phyloP scores from a whole-genome alignment of 2,113 vertebrate genomes.

The Notiomystis cincta region DNA sequence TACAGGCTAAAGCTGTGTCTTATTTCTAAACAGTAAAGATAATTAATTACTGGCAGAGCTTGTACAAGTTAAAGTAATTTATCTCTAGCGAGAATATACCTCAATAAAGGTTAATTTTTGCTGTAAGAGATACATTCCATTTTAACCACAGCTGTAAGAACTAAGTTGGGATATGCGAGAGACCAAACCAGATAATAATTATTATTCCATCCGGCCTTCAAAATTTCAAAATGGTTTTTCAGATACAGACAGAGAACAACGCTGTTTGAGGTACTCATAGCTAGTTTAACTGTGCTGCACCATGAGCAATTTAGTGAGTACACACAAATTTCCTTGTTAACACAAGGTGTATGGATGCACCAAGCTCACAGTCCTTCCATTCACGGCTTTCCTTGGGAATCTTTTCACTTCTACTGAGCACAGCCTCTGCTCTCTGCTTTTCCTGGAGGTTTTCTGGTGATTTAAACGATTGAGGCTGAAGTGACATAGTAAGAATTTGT shows the following conservation, averaged over 20 bases:
- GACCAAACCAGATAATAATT: background rate
- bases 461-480: background rate
- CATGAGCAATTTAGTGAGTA: background rate
- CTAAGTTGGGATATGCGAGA: background rate
- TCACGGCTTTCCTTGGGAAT: background rate
- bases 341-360: background rate
- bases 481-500: background rate
- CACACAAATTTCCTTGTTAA: background rate
- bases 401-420: background rate
- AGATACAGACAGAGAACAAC: background rate
- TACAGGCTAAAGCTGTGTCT: background rate
- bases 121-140: background rate
- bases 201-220: background rate
- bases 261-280: background rate
- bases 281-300: background rate
- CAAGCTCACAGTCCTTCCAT: accelerated
- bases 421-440: background rate
- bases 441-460: accelerated
- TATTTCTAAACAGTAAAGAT: background rate
- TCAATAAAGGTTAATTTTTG: background rate
- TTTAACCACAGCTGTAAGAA: background rate
- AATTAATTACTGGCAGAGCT: background rate
- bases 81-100: background rate
- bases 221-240: background rate
- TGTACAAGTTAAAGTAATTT: background rate